A percentile compares a stretch with the other conserved stretches of the same genome.
Evolutionary conservation across 2,888 invertebrate species (phyloP).

Genomic region (Drosophila recens): DNA sequence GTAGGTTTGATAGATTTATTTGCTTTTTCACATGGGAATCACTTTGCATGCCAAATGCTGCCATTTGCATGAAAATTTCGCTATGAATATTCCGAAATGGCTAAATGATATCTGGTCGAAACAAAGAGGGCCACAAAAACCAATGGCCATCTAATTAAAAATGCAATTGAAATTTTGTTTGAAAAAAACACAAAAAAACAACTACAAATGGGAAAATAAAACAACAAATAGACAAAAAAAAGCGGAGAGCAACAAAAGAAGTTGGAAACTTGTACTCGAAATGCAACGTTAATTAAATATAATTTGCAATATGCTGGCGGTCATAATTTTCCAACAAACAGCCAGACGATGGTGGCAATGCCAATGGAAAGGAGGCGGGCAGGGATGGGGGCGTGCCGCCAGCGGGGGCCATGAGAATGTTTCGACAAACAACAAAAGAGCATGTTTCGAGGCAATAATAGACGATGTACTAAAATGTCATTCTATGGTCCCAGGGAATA

Average conservation of each 20-base stretch:
- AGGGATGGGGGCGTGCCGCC: conserved; percentile 58
- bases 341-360: conserved; percentile 27
- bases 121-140: conserved; percentile 33
- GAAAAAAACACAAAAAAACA: conserved; percentile 37
- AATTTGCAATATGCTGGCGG: conserved; percentile 82
- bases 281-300: conserved; percentile 81
- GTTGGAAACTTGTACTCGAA: conserved; percentile 64
- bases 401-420: conserved; percentile 73
- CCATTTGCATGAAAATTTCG: conserved; percentile 40
- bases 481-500: conserved; percentile 60
- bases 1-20: conserved; percentile 3
- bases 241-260: conserved; percentile 40
- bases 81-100: conserved; percentile 73
- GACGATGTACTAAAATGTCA: conserved; percentile 82
- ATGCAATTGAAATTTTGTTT: conserved; percentile 74
- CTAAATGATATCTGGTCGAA: conserved; percentile 57
- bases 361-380: neutral
- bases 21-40: neutral
- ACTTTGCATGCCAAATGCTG: conserved; percentile 10
- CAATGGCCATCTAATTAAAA: conserved; percentile 72
- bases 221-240: conserved; percentile 16
- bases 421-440: conserved; percentile 81
- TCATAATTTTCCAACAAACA: conserved; percentile 75
- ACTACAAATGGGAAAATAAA: conserved; percentile 12
- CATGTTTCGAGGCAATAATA: conserved; percentile 80